phyloP scores from a whole-genome alignment of 2,113 vertebrate genomes.

The Conger conger region DNA sequence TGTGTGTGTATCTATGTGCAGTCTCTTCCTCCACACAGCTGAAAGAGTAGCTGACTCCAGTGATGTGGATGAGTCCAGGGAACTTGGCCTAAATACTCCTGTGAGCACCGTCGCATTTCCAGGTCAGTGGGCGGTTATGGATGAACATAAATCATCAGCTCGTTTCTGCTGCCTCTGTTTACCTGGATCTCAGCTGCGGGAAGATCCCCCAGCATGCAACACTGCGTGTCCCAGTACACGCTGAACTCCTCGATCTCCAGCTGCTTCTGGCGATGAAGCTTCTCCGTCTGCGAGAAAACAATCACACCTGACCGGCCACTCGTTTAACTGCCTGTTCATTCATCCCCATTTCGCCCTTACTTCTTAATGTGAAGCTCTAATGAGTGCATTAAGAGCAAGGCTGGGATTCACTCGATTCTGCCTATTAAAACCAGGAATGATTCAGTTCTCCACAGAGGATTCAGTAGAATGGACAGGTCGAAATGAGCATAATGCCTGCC shows the following conservation, averaged over 20 bases:
- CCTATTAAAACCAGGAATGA: no score
- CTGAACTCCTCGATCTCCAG: slow-evolving; percentile 91
- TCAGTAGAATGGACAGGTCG: no score
- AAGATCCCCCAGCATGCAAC: slow-evolving; percentile 83
- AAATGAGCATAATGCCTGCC: no score
- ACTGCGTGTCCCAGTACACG: slow-evolving; percentile 90
- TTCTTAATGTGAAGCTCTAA: neutral
- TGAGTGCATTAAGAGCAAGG: neutral
- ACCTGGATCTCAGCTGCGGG: slow-evolving; percentile 87
- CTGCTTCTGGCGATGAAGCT: slow-evolving; percentile 86
- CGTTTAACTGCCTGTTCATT: neutral
- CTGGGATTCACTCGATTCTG: no score
- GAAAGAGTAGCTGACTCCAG: neutral
- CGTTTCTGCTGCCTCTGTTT: slow-evolving; percentile 11
- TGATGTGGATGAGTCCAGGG: neutral
- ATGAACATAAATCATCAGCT: neutral
- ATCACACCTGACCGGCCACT: neutral
- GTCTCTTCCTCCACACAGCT: neutral
- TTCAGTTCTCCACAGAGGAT: no score
- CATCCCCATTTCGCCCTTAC: neutral
- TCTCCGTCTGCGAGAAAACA: slow-evolving; percentile 74
- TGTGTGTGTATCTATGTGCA: no score
- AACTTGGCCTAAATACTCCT: neutral
- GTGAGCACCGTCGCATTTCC: neutral
- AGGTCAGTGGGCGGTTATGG: neutral